phyloP scores from a whole-genome alignment of 2,113 vertebrate genomes.

The Gila orcuttii region DNA sequence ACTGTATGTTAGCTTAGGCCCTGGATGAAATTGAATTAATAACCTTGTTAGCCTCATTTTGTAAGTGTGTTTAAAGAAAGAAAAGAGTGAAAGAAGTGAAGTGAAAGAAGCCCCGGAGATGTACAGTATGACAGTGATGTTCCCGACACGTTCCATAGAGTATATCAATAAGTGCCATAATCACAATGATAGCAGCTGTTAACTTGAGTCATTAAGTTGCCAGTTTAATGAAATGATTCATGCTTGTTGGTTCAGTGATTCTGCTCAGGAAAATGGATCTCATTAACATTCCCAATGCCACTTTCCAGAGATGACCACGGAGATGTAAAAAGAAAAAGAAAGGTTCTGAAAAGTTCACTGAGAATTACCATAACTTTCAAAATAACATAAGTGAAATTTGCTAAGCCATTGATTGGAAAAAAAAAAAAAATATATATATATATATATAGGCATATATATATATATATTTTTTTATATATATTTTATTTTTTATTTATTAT shows the following conservation, averaged over 20 bases:
- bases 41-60: conserved; percentile 42
- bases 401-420: neutral
- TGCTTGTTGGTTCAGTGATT: conserved; percentile 30
- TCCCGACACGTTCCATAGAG: neutral
- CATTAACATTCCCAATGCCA: conserved; percentile 10
- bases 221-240: conserved; percentile 39
- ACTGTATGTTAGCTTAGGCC: conserved; percentile 27
- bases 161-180: conserved; percentile 16
- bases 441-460: too few species aligned
- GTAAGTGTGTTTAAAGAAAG: conserved; percentile 30
- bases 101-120: conserved; percentile 14
- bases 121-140: neutral
- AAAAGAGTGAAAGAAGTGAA: neutral
- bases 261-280: conserved; percentile 27
- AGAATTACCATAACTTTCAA: neutral
- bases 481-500: too few species aligned
- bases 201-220: conserved; percentile 43
- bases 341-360: neutral
- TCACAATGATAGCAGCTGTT: conserved; percentile 42
- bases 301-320: conserved; percentile 21
- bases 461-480: too few species aligned
- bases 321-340: neutral
- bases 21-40: conserved; percentile 38
- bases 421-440: neutral
- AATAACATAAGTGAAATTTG: neutral